phyloP scores from a whole-genome alignment of 1,140 invertebrate species.

The Choristoneura fumiferana region DNA sequence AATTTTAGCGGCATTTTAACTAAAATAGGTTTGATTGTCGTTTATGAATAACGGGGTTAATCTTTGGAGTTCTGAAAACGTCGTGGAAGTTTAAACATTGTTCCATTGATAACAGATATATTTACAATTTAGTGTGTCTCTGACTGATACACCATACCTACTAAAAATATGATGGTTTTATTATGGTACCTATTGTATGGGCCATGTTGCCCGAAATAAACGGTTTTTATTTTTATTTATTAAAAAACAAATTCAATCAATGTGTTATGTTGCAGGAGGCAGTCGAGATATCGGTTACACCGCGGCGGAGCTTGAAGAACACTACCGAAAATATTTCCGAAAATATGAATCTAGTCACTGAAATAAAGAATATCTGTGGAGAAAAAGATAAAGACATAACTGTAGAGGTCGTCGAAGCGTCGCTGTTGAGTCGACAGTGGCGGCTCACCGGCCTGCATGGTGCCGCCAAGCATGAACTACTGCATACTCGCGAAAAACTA shows the following conservation, averaged over 20 bases:
- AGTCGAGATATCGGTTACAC: slow-evolving; percentile 60
- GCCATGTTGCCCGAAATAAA: too few relatives aligned
- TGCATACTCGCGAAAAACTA: slow-evolving; percentile 56
- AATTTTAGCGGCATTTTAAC: too few relatives aligned
- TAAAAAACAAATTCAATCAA: not conserved
- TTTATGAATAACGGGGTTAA: too few relatives aligned
- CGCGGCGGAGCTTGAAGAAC: slow-evolving; percentile 53
- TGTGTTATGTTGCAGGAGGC: slow-evolving; percentile 53
- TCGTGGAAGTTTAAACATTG: too few relatives aligned
- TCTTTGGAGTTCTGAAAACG: too few relatives aligned
- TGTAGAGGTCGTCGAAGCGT: slow-evolving; percentile 62
- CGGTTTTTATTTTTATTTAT: slow-evolving; percentile 15
- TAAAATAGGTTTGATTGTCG: too few relatives aligned
- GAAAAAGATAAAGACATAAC: slow-evolving; percentile 53
- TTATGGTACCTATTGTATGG: too few relatives aligned
- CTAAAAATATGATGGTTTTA: too few relatives aligned
- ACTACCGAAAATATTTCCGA: slow-evolving; percentile 44
- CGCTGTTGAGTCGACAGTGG: slow-evolving; percentile 72
- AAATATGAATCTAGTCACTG: slow-evolving; percentile 60
- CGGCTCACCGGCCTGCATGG: slow-evolving; percentile 49
- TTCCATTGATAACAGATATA: too few relatives aligned
- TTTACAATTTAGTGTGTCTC: too few relatives aligned
- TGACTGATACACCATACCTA: too few relatives aligned
- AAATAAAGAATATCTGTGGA: slow-evolving; percentile 69
- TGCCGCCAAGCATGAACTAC: slow-evolving; percentile 38